Evolutionary conservation across 2,888 invertebrate genomes (phyloP).

Genomic region (Ptychoptera contaminata): DNA sequence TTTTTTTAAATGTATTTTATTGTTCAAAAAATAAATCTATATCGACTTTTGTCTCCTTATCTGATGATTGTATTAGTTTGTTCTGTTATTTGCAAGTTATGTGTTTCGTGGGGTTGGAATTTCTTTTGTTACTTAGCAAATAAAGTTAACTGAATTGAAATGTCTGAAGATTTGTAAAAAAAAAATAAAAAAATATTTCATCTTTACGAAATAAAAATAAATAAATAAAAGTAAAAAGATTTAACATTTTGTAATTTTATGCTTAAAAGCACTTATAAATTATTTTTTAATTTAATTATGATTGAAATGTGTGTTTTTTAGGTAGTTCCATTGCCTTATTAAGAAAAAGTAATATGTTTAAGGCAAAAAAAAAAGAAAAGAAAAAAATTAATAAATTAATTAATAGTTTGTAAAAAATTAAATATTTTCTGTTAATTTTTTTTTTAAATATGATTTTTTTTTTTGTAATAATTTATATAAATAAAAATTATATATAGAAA

Average conservation of each 20-base stretch:
- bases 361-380: slow-evolving; percentile 7
- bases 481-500: not conserved
- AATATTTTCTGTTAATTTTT: slow-evolving; percentile 3
- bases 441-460: slow-evolving; percentile 4
- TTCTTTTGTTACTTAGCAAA: too few species aligned
- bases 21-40: not conserved
- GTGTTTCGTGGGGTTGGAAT: too few species aligned
- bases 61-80: too few species aligned
- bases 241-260: too few species aligned
- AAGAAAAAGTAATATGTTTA: slow-evolving; percentile 5
- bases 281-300: slow-evolving; percentile 18
- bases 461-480: not conserved
- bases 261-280: too few species aligned
- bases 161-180: too few species aligned
- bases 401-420: slow-evolving; percentile 5
- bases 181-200: too few species aligned
- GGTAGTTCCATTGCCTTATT: not conserved
- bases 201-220: too few species aligned
- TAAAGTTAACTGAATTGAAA: too few species aligned
- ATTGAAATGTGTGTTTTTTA: slow-evolving; percentile 30
- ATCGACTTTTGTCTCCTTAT: too few species aligned
- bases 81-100: too few species aligned
- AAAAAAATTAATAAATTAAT: slow-evolving; percentile 4
- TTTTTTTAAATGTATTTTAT: not conserved
- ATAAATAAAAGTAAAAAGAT: too few species aligned